Conservation (phyloP, 2,888 invertebrate species). For the Watsonalla cultraria region DNA sequence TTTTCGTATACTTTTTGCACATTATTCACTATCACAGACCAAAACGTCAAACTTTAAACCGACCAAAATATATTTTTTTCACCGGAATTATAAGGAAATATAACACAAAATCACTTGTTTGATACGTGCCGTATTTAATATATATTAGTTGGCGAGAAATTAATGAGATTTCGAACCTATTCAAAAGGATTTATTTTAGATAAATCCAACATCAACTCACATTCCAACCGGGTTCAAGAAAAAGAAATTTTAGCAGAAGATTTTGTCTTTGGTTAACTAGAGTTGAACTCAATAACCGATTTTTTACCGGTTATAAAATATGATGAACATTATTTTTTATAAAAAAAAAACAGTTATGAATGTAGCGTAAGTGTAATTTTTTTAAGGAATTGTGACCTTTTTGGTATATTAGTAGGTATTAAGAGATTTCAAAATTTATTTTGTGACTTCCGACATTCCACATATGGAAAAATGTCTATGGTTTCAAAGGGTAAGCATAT, state of each 20-base stretch:
- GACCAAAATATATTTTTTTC: slow-evolving; percentile 23
- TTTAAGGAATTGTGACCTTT: too few species aligned
- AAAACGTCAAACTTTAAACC: slow-evolving; percentile 50
- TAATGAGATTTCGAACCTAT: slow-evolving; percentile 35
- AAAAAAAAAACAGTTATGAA: not conserved
- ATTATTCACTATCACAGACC: slow-evolving; percentile 40
- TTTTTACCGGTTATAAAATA: slow-evolving; percentile 10
- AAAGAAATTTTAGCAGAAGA: slow-evolving; percentile 53
- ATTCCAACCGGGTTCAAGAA: slow-evolving; percentile 72
- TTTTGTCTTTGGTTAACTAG: slow-evolving; percentile 36
- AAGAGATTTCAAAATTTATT: too few species aligned
- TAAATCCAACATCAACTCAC: slow-evolving; percentile 66
- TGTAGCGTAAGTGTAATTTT: too few species aligned
- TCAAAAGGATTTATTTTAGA: slow-evolving; percentile 59
- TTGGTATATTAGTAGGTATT: too few species aligned
- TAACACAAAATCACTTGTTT: slow-evolving; percentile 45
- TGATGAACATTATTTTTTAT: not conserved
- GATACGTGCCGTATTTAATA: slow-evolving; percentile 27
- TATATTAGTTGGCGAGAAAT: slow-evolving; percentile 33
- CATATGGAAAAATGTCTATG: too few species aligned
- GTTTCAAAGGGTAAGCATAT: too few species aligned
- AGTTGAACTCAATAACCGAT: slow-evolving; percentile 16
- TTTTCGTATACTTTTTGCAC: slow-evolving; percentile 17
- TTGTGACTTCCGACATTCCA: too few species aligned
- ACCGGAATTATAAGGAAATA: slow-evolving; percentile 42